Evolutionary conservation across 1,140 invertebrate genomes (phyloP).

Genomic region (Lamellibrachia luymesi): DNA sequence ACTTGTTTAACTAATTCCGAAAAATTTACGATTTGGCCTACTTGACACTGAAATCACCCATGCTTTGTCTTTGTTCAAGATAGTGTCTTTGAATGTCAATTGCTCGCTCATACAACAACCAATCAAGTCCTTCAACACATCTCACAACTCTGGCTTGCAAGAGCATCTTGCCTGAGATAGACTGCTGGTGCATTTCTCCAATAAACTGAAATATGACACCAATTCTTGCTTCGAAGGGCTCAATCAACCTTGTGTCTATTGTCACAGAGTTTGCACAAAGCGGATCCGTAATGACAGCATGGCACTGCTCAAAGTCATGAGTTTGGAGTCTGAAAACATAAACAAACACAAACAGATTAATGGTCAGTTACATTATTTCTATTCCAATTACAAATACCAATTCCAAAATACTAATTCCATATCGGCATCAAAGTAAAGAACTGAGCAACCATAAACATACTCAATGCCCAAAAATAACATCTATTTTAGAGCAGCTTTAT

Average conservation of each 20-base stretch:
- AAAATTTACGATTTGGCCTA: too few relatives aligned
- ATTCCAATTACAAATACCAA: too few relatives aligned
- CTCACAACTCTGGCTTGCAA: neutral
- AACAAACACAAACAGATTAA: too few relatives aligned
- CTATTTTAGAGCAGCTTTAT: too few relatives aligned
- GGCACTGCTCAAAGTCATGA: neutral
- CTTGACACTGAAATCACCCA: too few relatives aligned
- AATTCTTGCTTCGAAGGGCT: neutral
- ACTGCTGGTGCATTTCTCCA: neutral
- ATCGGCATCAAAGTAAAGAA: too few relatives aligned
- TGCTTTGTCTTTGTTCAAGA: neutral
- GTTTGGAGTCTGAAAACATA: neutral
- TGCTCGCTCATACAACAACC: neutral
- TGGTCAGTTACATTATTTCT: too few relatives aligned
- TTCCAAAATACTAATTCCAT: too few relatives aligned
- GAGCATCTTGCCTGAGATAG: neutral
- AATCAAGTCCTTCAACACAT: neutral
- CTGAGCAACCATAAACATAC: too few relatives aligned
- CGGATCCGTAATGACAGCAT: neutral
- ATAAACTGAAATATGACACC: neutral
- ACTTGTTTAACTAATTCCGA: too few relatives aligned
- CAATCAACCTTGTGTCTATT: neutral
- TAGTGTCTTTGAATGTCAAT: neutral
- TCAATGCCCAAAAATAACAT: too few relatives aligned
- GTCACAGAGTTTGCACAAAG: neutral